phyloP scores from a whole-genome alignment of 1,140 invertebrate species.

The Aphelenchoides besseyi region DNA sequence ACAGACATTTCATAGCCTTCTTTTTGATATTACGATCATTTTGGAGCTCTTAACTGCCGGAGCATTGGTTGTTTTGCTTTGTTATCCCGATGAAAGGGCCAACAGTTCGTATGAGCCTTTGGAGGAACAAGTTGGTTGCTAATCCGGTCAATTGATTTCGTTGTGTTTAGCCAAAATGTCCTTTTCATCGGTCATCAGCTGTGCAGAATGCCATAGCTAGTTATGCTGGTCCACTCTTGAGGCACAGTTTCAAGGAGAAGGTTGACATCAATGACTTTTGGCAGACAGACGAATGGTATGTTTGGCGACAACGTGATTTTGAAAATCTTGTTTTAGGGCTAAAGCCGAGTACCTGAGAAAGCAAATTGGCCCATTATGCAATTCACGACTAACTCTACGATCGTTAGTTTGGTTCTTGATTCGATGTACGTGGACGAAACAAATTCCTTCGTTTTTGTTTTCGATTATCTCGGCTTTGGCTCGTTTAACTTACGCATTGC shows the following conservation, averaged over 20 bases:
- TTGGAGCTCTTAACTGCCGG: background rate
- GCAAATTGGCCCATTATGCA: background rate
- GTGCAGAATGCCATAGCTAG: background rate
- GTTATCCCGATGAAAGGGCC: background rate
- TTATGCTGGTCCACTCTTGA: background rate
- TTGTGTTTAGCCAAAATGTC: slow-evolving; percentile 2
- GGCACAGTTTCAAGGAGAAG: background rate
- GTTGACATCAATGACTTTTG: background rate
- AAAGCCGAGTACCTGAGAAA: background rate
- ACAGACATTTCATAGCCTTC: background rate
- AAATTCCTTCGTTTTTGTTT: background rate
- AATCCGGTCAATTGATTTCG: background rate
- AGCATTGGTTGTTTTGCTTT: background rate
- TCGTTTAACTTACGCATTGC: background rate
- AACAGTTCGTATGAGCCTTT: background rate
- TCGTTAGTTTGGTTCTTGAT: background rate
- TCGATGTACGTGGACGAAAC: background rate
- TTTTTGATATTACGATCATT: background rate
- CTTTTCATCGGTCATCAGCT: background rate
- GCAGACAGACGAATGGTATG: background rate
- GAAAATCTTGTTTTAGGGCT: background rate
- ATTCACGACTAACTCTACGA: background rate
- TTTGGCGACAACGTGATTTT: background rate
- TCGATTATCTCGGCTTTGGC: background rate
- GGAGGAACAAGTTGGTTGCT: background rate